Base-by-base conservation (phyloP, 2,888 invertebrate species). In the Oasisia sp. region DNA sequence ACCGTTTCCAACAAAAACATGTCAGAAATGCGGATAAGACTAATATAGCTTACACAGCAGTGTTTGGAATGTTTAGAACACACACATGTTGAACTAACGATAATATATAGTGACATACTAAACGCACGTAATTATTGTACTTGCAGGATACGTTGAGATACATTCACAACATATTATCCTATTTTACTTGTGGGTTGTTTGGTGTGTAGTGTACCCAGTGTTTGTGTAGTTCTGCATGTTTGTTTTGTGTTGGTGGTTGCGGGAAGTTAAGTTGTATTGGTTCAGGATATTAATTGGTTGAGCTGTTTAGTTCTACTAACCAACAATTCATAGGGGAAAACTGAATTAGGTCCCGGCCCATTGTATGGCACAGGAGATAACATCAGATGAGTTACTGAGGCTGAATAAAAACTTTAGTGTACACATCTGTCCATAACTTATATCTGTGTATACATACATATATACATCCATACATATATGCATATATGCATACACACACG, bases 171-270 rank as follows among this genome's bases (percentile, higher is more conserved):
- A 50, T 12, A 12, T 12, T 50, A 12, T 50, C 50, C 50, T 50
- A 50, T 50, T 50, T 50, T 50, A 50, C 9, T 50, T 50, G 50
- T 50, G 9, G 5, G 50, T 50, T 14, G 14, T 50, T 50, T 50
- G 50, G 9, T 50, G 50, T 74, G 27, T 74, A 74, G 74, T 4
- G 5, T 74, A 74, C 74, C 74, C 74, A 27, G 74, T 74, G 74
- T 74, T 19, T 74, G 74, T 74, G 27, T 19, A 74, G 74, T 74
- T 5, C 27, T 74, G 74, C 74, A 74, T 74, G 74, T n/a, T 27
- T 74, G 74, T 74, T 74, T 74, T 74, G 74, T 74, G 74, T 74
- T 74, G 74, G 74, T 74, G 74, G 74, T 74, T 74, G 27, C 27
- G 74, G 74, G 74, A 19, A 19, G 7, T 74, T 74, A 27, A 19